A percentile compares a stretch with the other conserved stretches of the same genome.
Conservation (phyloP, 2,888 invertebrate species). For the Eupeodes latifasciatus region DNA sequence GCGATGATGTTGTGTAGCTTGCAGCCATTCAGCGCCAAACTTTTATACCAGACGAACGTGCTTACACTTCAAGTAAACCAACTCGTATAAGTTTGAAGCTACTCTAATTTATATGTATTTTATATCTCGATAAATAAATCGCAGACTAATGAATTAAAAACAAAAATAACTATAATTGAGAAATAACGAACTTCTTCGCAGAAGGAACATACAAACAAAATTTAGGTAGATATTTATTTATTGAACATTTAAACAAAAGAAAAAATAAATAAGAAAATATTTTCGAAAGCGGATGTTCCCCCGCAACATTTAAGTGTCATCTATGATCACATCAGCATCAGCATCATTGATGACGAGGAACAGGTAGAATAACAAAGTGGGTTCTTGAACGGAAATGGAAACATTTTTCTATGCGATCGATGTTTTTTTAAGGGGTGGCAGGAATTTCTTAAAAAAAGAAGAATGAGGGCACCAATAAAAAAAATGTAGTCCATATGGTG, state of each 20-base stretch:
- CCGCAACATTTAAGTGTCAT: slow-evolving; percentile 11
- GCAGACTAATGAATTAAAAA: slow-evolving; percentile 15
- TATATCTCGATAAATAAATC: slow-evolving; percentile 45
- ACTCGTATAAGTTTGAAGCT: not conserved
- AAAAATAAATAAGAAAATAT: slow-evolving; percentile 63
- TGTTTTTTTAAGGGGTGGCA: not conserved
- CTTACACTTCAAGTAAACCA: not conserved
- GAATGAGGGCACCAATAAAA: too few relatives aligned
- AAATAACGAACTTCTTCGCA: slow-evolving; percentile 17
- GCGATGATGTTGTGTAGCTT: not conserved
- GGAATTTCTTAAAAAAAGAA: not conserved
- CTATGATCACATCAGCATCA: not conserved
- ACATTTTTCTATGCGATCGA: slow-evolving; percentile 6
- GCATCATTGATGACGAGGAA: slow-evolving; percentile 4
- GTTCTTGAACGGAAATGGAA: slow-evolving; percentile 52
- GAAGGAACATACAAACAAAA: slow-evolving; percentile 18
- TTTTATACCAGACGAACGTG: slow-evolving; percentile 24
- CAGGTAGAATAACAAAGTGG: slow-evolving; percentile 66
- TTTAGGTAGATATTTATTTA: slow-evolving; percentile 43
- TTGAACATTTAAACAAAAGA: slow-evolving; percentile 35
- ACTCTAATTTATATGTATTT: not conserved
- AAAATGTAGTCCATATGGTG: too few relatives aligned
- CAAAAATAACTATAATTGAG: not conserved
- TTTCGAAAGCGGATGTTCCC: slow-evolving; percentile 57
- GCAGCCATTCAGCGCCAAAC: not conserved